Evolutionary conservation across 2,888 invertebrate genomes (phyloP), one percentile per base, ranked within the genome.

Genomic region (Iselma pallidipennis): DNA sequence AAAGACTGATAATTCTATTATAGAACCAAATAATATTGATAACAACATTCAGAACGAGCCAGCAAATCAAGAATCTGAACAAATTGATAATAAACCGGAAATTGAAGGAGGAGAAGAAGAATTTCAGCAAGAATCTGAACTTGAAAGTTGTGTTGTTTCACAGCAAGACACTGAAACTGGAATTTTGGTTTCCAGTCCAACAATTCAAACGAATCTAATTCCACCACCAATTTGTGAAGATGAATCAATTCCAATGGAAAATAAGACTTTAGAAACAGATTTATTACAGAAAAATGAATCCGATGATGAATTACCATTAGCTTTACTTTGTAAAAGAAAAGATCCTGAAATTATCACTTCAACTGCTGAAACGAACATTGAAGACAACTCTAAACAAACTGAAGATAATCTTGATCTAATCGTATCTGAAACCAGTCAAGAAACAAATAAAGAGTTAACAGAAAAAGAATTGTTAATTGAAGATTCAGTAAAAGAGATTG

Each of bases 281-380:
- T 16, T 51, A 23, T 26, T 42, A 49, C 52, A 49, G 7, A 55
- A 50, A 50, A 61, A 49, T 10, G 74, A 75, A 66, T 74, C 75
- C 0, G 75, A 75, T 54, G 75, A 75, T 60, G 75, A 75, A 57
- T 31, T 75, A 23, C 75, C 75, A 10, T 61, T 75, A 23, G 65
- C 72, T 51, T 56, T 10, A 42, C 42, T 31, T 25, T 59, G 26
- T 10, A 56, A 28, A 33, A 55, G 55, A 42, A 54, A 25, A 37
- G 16, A 31, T 21, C n/a, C 26, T 6, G 48, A 33, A 23, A 23
- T 45, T 21, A 25, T 37, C 3, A 3, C 33, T 54, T 23, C n/a
- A n/a, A 21, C 5, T 53, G 19, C 2, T 19, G 42, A 54, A 21
- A 12, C n/a, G 9, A 16, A 23, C 5, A 37, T 23, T 21, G 2